Conservation (phyloP, 2,113 vertebrate genomes). For the Tapirus terrestris region DNA sequence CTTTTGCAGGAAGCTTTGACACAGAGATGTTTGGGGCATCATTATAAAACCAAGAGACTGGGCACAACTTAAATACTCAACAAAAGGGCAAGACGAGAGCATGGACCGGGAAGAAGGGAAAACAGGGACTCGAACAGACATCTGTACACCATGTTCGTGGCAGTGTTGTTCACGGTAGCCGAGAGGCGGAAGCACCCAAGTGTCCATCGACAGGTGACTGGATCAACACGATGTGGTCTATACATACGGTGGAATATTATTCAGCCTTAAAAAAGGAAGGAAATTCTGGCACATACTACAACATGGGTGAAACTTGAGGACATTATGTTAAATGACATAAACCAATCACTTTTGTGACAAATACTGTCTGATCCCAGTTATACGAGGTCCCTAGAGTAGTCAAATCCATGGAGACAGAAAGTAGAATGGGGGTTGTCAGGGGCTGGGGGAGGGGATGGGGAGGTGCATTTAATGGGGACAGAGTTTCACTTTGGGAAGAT, state of each 20-base stretch:
- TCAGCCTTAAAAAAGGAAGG: background rate
- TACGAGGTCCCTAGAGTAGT: background rate
- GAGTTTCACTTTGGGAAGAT: background rate
- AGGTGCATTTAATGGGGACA: background rate
- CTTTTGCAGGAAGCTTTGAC: background rate
- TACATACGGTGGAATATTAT: background rate
- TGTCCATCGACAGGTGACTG: fast-evolving
- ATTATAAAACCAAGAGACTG: background rate
- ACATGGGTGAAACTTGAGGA: background rate
- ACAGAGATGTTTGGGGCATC: background rate
- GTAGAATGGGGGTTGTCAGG: background rate
- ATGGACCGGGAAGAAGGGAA: background rate
- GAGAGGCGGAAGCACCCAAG: background rate
- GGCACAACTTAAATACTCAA: background rate
- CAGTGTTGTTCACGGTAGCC: background rate
- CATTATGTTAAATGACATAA: background rate
- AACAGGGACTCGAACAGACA: background rate
- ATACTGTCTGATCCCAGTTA: fast-evolving
- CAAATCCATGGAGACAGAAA: background rate
- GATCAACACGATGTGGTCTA: background rate
- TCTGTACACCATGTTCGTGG: background rate
- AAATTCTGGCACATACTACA: too few relatives aligned
- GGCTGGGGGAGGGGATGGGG: too few relatives aligned
- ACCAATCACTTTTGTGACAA: background rate
- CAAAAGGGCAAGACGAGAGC: fast-evolving